A percentile compares a stretch with the other conserved stretches of the same genome.
phyloP scores from a whole-genome alignment of 2,888 invertebrate species.

The Argyra leucocephala region DNA sequence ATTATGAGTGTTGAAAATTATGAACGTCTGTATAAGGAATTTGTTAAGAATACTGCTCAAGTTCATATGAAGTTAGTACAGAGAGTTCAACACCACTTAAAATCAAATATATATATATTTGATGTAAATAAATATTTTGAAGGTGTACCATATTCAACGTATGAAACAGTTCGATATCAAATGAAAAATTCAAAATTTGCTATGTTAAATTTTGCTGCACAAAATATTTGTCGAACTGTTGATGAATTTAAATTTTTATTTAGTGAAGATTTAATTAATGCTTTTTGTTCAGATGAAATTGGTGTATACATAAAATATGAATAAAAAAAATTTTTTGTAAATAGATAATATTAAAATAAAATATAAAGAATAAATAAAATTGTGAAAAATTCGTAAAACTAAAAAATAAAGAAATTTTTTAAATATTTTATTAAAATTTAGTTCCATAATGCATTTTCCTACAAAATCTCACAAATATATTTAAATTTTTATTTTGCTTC shows the following conservation, averaged over 20 bases:
- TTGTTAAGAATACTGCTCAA: not conserved
- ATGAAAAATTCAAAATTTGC: not conserved
- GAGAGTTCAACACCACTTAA: not conserved
- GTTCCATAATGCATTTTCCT: too few species aligned
- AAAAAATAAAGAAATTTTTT: too few species aligned
- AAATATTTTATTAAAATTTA: too few species aligned
- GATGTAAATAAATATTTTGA: not conserved
- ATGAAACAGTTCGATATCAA: not conserved
- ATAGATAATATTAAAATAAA: too few species aligned
- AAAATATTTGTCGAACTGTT: not conserved
- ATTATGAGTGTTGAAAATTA: too few species aligned
- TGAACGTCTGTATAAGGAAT: not conserved
- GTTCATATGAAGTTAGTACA: not conserved
- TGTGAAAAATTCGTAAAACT: too few species aligned
- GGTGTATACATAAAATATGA: not conserved
- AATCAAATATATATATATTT: not conserved
- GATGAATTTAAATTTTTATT: not conserved
- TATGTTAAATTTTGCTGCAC: not conserved
- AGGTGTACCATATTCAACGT: not conserved
- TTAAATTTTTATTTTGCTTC: too few species aligned
- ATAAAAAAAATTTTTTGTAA: not conserved
- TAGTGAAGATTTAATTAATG: not conserved
- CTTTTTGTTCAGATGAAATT: not conserved
- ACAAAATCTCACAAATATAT: too few species aligned
- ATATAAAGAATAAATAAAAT: too few species aligned